phyloP scores from a whole-genome alignment of 35 echinoderm and acorn worm genomes.

The Heliocidaris tuberculata region DNA sequence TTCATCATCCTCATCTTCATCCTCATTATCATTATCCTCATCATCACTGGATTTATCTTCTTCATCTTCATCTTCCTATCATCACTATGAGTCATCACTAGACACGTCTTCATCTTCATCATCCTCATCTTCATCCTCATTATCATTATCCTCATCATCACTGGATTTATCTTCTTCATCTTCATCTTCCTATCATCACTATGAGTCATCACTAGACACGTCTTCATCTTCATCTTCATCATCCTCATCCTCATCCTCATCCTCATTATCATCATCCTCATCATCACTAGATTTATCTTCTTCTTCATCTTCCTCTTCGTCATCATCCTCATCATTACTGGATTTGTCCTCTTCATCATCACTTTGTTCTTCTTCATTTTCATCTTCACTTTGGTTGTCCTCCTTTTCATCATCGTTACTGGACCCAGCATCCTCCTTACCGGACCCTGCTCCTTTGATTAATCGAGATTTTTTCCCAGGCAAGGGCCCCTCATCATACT shows the following conservation, averaged over 20 bases:
- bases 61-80: no score
- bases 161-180: not conserved
- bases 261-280: not conserved
- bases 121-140: not conserved
- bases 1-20: no score
- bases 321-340: not conserved
- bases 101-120: no score
- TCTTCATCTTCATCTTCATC: not conserved
- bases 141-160: not conserved
- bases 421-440: not conserved
- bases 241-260: not conserved
- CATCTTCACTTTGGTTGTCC: not conserved
- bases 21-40: no score
- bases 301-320: not conserved
- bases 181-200: no score
- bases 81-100: no score
- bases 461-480: not conserved
- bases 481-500: not conserved
- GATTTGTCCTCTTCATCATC: not conserved
- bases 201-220: not conserved
- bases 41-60: no score
- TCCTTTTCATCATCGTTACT: not conserved
- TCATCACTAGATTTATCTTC: not conserved
- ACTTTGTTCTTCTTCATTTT: not conserved
- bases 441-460: not conserved